These are phyloP conservation scores for Blastobasis lacticolella DNA, from an alignment of 2,888 invertebrate genomes.

Conservation along the genomic window DNA sequence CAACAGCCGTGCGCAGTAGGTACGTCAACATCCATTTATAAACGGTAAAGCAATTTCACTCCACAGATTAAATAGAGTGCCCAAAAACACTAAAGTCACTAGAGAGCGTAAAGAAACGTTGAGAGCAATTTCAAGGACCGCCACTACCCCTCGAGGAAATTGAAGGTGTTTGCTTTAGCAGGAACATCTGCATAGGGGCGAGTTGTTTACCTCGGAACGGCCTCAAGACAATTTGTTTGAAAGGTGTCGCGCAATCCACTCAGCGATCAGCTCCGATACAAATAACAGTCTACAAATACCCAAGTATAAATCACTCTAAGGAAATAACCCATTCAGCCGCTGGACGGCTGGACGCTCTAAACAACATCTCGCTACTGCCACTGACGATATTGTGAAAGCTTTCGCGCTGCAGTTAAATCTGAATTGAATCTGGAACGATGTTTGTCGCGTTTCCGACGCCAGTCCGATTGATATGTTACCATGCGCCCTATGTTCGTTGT, in stretches of 20 bases:
- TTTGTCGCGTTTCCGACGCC: conserved; percentile 13
- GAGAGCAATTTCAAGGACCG: conserved; percentile 49
- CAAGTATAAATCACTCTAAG: conserved; percentile 55
- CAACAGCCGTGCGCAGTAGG: neutral
- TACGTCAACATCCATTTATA: neutral
- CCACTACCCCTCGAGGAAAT: conserved; percentile 46
- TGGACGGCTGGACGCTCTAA: conserved; percentile 50
- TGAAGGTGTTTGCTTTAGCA: conserved; percentile 52
- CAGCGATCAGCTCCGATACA: conserved; percentile 51
- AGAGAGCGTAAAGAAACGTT: conserved; percentile 31
- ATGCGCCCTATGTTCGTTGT: no score
- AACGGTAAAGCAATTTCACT: conserved; percentile 39
- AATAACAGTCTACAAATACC: conserved; percentile 45
- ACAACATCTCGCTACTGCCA: conserved; percentile 27
- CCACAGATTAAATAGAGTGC: conserved; percentile 46
- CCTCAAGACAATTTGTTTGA: conserved; percentile 72
- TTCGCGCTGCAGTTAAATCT: conserved; percentile 17
- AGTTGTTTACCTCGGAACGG: conserved; percentile 62
- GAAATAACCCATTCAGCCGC: conserved; percentile 47
- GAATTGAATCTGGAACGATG: conserved; percentile 4
- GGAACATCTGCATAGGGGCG: conserved; percentile 61
- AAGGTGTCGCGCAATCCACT: conserved; percentile 72
- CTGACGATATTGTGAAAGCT: conserved; percentile 37
- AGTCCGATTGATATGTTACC: conserved; percentile 5
- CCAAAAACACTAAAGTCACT: conserved; percentile 37